Evolutionary conservation across 2,113 vertebrate species (phyloP).

Genomic region (Casuarius casuarius): DNA sequence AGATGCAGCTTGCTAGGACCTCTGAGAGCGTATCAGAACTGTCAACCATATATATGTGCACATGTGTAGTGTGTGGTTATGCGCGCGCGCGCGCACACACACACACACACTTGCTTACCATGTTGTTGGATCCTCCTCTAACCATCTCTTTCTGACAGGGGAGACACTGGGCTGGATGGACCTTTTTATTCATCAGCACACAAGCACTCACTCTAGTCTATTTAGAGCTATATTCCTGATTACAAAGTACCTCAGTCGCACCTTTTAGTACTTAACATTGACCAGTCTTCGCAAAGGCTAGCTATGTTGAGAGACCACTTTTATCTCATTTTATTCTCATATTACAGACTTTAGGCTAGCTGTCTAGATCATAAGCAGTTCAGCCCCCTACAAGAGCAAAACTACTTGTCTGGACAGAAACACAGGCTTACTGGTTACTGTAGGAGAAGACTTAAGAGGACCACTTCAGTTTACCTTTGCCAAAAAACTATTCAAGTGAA

Average conservation of each 20-base stretch:
- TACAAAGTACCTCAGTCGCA: neutral
- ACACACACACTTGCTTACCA: neutral
- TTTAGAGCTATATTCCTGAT: neutral
- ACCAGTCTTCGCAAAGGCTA: neutral
- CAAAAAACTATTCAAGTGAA: neutral
- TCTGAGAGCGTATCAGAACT: neutral
- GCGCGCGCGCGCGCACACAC: fast-evolving
- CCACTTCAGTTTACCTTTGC: neutral
- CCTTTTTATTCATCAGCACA: neutral
- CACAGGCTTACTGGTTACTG: neutral
- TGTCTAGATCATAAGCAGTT: neutral
- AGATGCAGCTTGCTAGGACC: neutral
- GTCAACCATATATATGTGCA: neutral
- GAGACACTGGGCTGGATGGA: neutral
- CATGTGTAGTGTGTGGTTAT: neutral
- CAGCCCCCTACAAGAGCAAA: neutral
- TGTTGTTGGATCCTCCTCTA: neutral
- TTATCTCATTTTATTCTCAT: neutral
- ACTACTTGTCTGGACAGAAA: neutral
- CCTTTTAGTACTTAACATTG: neutral
- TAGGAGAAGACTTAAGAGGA: neutral
- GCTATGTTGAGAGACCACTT: neutral
- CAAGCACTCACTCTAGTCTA: neutral
- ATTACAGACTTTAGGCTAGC: neutral
- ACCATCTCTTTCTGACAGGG: neutral